Base-by-base conservation (phyloP, 2,797 vertebrate species). In the Poeciliopsis presidionis region DNA sequence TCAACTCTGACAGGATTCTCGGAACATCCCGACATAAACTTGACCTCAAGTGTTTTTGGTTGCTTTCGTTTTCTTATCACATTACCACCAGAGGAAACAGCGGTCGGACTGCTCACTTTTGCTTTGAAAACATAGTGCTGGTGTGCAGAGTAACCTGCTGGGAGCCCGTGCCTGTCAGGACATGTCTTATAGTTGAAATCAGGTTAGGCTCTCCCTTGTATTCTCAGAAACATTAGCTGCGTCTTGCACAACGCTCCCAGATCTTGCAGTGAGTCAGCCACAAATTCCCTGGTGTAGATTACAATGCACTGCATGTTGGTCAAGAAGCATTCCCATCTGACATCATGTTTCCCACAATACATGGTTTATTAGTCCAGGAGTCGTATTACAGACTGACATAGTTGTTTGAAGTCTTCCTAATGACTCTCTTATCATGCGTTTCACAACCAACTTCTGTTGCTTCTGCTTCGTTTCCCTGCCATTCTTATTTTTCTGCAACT, bases 251-350 rank as follows among this genome's bases (percentile, higher is more conserved):
- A 22, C 6, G 1, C 43, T 0, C 7, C 33, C 0, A 59, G 28
- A 2, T 30, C 45, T 72, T 13, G 22, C 14, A 69, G 36, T 79
- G 43, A 81, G 1, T 77, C 28, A 84, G n/a, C 36, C 28, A 61
- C 57, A 16, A 6, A 33, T 18, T 2, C 3, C 3, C 46, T 4
- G 5, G 2, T 2, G 0, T 16, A 9, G 12, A 33, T 33, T 20
- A 18, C 33, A 9, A 67, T 20, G 61, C 47, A 73, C 9, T 14
- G 5, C 7, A 67, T 28, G n/a, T 3, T n/a, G 0, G 59, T 30
- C 43, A 14, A n/a, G 7, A 16, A 28, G 13, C 2, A 4, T 83
- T 85, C 55, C 63, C 8, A 33, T 83, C 51, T 75, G 61, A 1
- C 0, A 1, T 28, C 14, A 2, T 1, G 6, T 28, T 75, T 43